These are phyloP conservation scores for Pogona vitticeps DNA, from an alignment of 2,113 vertebrate species.

Conservation along the genomic window DNA sequence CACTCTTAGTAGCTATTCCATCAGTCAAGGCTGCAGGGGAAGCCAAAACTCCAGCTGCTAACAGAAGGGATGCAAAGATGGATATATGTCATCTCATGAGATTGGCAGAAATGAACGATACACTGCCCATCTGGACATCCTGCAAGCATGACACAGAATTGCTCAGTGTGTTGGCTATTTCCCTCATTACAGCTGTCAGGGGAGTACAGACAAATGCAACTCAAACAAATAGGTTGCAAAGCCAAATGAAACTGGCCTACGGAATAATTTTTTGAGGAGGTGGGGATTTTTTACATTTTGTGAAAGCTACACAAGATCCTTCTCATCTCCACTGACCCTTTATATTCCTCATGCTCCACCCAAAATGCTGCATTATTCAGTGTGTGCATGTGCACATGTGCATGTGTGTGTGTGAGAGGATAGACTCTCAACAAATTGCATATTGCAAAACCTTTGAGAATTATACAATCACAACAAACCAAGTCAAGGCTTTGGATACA, in stretches of 20 bases:
- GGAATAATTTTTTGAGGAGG: no score
- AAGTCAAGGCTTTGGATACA: background rate
- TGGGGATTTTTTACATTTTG: background rate
- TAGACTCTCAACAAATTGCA: accelerated
- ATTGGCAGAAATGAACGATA: background rate
- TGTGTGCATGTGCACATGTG: no score
- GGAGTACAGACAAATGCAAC: background rate
- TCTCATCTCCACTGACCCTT: background rate
- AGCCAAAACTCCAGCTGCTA: background rate
- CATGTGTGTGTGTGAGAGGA: background rate
- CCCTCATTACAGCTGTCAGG: background rate
- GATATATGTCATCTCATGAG: background rate
- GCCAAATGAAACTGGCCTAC: background rate
- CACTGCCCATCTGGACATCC: background rate
- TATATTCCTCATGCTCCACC: background rate
- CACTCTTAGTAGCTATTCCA: background rate
- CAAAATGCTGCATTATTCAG: background rate
- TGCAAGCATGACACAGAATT: background rate
- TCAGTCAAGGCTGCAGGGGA: background rate
- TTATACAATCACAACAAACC: conserved; percentile 43
- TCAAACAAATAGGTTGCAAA: background rate
- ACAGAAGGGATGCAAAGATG: background rate
- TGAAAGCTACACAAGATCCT: background rate
- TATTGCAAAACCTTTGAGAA: background rate
- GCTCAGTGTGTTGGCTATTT: background rate